phyloP scores from a whole-genome alignment of 2,113 vertebrate species.

The Drymodes brunneopygia region DNA sequence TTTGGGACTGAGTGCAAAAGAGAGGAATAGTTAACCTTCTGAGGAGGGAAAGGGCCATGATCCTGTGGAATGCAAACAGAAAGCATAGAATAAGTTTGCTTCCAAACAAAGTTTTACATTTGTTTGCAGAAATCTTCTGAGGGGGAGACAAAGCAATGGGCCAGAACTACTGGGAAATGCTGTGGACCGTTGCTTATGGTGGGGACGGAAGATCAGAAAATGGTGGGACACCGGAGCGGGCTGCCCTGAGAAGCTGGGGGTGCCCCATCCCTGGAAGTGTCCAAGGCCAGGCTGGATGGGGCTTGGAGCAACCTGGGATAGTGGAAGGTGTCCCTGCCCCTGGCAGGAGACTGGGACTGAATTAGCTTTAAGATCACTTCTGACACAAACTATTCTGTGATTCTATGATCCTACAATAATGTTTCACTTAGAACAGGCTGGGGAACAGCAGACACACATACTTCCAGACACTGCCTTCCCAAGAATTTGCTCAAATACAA shows the following conservation, averaged over 20 bases:
- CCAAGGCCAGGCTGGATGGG: accelerated
- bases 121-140: neutral
- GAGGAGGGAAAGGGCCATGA: neutral
- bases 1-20: neutral
- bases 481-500: accelerated
- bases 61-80: accelerated
- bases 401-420: too few relatives aligned
- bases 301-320: neutral
- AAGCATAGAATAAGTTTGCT: neutral
- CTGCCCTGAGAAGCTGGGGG: neutral
- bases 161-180: neutral
- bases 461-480: neutral
- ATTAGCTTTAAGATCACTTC: neutral
- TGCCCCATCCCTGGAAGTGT: neutral
- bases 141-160: neutral
- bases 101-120: neutral
- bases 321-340: neutral
- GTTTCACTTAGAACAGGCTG: neutral
- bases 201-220: neutral
- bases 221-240: neutral
- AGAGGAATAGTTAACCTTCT: neutral
- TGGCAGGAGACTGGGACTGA: neutral
- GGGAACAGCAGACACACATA: accelerated
- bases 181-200: neutral
- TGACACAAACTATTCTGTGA: neutral